Evolutionary conservation across 2,797 vertebrate genomes (phyloP), one percentile per base, ranked within the genome.

Genomic region (Danio choprae): DNA sequence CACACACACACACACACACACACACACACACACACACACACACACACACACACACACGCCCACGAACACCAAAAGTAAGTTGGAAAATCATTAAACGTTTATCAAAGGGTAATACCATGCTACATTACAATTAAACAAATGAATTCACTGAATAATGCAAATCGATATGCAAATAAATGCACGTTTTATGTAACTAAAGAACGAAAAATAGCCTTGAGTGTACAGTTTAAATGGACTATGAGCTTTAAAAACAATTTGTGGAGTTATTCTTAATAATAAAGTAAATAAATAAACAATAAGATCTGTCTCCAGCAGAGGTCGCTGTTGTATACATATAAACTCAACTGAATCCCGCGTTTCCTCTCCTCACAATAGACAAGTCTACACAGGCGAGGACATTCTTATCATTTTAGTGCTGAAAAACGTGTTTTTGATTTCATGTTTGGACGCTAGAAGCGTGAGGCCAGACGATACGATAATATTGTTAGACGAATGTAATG

Each of bases 321-420:
- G 56, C 38, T 41, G 6, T 7, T 22, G 36, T 51, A 18, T 29
- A 29, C 0, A 15, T 3, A 48, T 15, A 1, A 46, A 12, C 7
- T 7, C 5, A 36, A 18, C 36, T 7, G 38, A 53, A 15, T 5
- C 6, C 4, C 10, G n/a, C n/a, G 40, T 51, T 60, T 53, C 8
- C 13, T 38, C 40, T 75, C 50, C 40, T 55, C 46, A 29, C 53
- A 20, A 53, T 50, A 16, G 13, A 74, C 20, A 50, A 22, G 59
- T 22, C n/a, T 63, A 80, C 43, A 69, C 55, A 38, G 4, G 73
- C 71, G 55, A n/a, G 18, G n/a, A 63, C 40, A 63, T 71, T 69
- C 11, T 46, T 43, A 41, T n/a, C 15, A 29, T 41, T 50, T 50
- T 41, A 29, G 53, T 16, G 15, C 11, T 60, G 8, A 44, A 62